Percentiles rank a stretch among this genome's conserved stretches.
Conservation (phyloP, 2,113 vertebrate species). For the Erythrocercus mccallii region DNA sequence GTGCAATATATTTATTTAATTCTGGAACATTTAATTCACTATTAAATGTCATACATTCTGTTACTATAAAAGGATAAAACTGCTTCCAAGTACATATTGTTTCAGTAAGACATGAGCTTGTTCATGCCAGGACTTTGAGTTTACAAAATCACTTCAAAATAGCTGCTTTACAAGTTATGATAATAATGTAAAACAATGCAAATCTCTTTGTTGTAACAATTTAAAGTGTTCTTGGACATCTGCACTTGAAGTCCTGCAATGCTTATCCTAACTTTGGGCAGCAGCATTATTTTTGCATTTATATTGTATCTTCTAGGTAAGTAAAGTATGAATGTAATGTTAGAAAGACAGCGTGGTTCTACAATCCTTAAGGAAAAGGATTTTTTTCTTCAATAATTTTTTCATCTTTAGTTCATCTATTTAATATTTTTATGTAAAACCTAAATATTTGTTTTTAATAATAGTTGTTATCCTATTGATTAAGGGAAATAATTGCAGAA, state of each 20-base stretch:
- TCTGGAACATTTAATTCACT: background rate
- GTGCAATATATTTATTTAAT: background rate
- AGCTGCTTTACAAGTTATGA: background rate
- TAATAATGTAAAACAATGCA: background rate
- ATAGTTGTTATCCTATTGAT: background rate
- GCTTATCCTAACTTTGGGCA: background rate
- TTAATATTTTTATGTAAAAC: background rate
- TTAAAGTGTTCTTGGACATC: background rate
- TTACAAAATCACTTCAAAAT: background rate
- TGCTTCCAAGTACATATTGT: background rate
- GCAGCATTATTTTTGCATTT: background rate
- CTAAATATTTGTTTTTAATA: background rate
- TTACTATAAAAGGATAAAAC: slow-evolving; percentile 31
- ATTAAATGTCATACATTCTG: background rate
- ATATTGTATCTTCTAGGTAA: background rate
- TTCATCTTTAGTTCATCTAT: background rate
- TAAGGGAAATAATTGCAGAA: background rate
- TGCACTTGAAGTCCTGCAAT: background rate
- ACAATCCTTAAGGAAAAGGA: background rate
- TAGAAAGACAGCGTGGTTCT: background rate
- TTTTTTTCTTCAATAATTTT: background rate
- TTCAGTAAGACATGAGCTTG: background rate
- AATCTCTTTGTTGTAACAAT: background rate
- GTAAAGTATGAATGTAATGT: background rate
- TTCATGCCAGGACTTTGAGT: background rate